A percentile compares a stretch with the other conserved stretches of the same genome.
phyloP scores from a whole-genome alignment of 1,140 invertebrate genomes.

The Pygmarrhopalites habei region DNA sequence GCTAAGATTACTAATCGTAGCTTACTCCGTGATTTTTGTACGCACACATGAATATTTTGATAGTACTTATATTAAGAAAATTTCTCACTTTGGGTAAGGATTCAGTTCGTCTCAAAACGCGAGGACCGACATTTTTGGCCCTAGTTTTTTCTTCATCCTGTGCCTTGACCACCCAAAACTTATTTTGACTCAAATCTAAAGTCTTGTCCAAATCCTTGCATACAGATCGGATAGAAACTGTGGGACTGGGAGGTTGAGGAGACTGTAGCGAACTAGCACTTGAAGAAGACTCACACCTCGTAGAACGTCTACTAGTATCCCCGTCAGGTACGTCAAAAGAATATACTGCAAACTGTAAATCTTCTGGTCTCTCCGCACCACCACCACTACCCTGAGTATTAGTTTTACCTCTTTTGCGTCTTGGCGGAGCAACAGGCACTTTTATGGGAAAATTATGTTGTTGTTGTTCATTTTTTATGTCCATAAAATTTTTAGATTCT shows the following conservation, averaged over 20 bases:
- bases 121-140: slow-evolving; percentile 53
- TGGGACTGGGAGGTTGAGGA: slow-evolving; percentile 29
- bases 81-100: slow-evolving; percentile 39
- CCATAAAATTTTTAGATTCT: slow-evolving; percentile 45
- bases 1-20: too few species aligned
- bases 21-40: too few species aligned
- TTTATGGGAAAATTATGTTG: slow-evolving; percentile 40
- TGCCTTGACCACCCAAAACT: slow-evolving; percentile 34
- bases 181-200: slow-evolving; percentile 15
- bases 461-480: too few species aligned
- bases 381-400: too few species aligned
- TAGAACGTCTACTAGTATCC: not conserved
- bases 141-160: slow-evolving; percentile 62
- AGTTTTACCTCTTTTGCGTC: slow-evolving; percentile 65
- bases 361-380: not conserved
- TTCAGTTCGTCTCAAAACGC: slow-evolving; percentile 54
- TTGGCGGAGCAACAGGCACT: slow-evolving; percentile 68
- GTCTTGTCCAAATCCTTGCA: slow-evolving; percentile 18
- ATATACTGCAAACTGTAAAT: not conserved
- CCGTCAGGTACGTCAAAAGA: not conserved
- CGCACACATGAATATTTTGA: too few species aligned
- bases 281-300: not conserved
- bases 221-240: slow-evolving; percentile 31
- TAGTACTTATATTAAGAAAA: too few species aligned
- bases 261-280: slow-evolving; percentile 1